These are phyloP conservation scores for Odocoileus hemionus DNA, from an alignment of 2,113 vertebrate species.

Conservation along the genomic window DNA sequence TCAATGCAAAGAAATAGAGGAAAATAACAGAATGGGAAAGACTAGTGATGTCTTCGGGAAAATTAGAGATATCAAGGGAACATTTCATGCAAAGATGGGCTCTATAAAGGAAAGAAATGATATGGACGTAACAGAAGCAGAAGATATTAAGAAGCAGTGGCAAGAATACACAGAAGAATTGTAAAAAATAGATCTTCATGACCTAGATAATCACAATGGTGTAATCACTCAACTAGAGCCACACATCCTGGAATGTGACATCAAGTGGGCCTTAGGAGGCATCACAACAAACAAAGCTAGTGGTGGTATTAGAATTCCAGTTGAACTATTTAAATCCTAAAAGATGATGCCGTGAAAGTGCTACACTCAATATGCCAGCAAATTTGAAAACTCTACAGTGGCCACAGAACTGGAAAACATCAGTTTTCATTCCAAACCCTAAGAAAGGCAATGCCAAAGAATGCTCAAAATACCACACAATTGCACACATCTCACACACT, in stretches of 20 bases:
- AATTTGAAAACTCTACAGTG: background rate
- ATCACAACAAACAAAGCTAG: background rate
- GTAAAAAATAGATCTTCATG: background rate
- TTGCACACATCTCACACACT: background rate
- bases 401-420: background rate
- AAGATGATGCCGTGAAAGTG: background rate
- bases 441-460: background rate
- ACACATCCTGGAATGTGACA: background rate
- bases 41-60: background rate
- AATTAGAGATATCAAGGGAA: background rate
- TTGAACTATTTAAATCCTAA: background rate
- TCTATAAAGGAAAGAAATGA: background rate
- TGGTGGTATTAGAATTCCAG: background rate
- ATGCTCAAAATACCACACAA: background rate
- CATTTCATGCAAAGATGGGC: background rate
- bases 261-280: background rate
- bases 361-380: background rate
- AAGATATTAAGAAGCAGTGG: background rate
- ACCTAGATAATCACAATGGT: background rate
- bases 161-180: background rate
- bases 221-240: background rate
- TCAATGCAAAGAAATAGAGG: no score
- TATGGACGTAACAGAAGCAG: background rate
- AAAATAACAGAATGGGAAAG: background rate
- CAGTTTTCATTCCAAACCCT: background rate